Evolutionary conservation across 2,113 vertebrate species (phyloP).

Genomic region (Myodes glareolus): DNA sequence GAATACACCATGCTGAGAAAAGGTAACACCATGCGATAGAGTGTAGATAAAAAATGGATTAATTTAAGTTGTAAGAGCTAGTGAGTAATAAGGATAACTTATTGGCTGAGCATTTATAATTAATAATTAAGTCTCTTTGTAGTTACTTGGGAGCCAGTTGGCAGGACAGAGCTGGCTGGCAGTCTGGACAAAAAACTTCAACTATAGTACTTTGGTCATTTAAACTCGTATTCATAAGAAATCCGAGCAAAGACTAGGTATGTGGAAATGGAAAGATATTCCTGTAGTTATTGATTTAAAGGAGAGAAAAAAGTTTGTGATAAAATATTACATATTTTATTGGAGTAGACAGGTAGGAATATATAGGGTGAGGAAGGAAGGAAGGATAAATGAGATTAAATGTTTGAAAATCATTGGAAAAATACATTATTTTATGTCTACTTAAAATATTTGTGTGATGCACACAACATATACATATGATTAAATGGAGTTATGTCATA

Average conservation of each 20-base stretch:
- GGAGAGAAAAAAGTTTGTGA: background rate
- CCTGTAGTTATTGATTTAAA: slow-evolving; percentile 14
- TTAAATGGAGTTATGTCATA: background rate
- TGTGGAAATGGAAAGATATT: background rate
- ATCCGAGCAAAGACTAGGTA: background rate
- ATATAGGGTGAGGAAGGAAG: background rate
- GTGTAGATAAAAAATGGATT: too few species aligned
- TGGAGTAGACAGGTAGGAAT: background rate
- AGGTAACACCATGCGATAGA: too few species aligned
- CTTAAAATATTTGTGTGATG: background rate
- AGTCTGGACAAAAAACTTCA: too few species aligned
- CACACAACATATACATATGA: background rate
- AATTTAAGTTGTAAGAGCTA: too few species aligned
- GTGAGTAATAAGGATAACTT: too few species aligned
- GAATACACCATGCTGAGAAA: too few species aligned
- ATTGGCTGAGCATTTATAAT: too few species aligned
- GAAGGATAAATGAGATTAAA: background rate
- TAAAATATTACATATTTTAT: background rate
- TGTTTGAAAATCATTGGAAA: background rate
- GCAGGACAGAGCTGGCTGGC: too few species aligned
- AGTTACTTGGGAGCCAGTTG: too few species aligned
- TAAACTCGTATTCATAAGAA: background rate
- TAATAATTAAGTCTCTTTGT: too few species aligned
- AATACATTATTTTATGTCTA: background rate
- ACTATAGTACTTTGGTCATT: background rate